Conservation (phyloP, 2,888 invertebrate species). For the Nowickia ferox region DNA sequence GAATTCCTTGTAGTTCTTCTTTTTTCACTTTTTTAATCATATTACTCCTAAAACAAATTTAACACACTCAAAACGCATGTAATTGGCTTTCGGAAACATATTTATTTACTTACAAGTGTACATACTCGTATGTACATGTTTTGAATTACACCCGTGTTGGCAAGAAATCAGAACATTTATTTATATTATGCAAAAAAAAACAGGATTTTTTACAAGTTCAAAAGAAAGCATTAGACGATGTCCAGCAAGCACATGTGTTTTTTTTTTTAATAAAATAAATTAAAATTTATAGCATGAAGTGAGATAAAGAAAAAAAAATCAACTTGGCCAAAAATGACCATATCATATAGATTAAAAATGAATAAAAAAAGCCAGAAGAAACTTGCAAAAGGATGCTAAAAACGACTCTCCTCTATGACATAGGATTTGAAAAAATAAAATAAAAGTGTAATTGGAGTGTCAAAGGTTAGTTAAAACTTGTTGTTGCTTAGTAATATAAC, state of each 20-base stretch:
- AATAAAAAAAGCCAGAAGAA: neutral
- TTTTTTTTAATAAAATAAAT: constrained; percentile 68
- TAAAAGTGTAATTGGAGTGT: constrained; percentile 53
- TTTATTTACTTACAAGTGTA: neutral
- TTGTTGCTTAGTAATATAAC: neutral
- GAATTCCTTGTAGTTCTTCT: constrained; percentile 33
- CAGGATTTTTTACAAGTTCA: neutral
- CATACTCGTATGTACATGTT: neutral
- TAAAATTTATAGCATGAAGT: constrained; percentile 62
- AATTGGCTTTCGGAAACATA: constrained; percentile 80
- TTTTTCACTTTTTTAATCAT: constrained; percentile 74
- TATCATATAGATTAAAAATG: constrained; percentile 44
- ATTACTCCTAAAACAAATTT: constrained; percentile 78
- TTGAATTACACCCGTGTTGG: constrained; percentile 40
- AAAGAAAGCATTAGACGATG: neutral
- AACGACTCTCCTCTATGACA: constrained; percentile 38
- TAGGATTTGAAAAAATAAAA: neutral
- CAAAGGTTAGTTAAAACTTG: constrained; percentile 21
- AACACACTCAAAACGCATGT: constrained; percentile 82
- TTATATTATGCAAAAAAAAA: neutral
- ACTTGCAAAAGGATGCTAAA: constrained; percentile 8
- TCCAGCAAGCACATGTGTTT: neutral
- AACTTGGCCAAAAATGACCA: constrained; percentile 56
- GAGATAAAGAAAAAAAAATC: constrained; percentile 8
- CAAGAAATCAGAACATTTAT: constrained; percentile 58